Conservation (phyloP, 2,113 vertebrate species). For the Meriones unguiculatus region DNA sequence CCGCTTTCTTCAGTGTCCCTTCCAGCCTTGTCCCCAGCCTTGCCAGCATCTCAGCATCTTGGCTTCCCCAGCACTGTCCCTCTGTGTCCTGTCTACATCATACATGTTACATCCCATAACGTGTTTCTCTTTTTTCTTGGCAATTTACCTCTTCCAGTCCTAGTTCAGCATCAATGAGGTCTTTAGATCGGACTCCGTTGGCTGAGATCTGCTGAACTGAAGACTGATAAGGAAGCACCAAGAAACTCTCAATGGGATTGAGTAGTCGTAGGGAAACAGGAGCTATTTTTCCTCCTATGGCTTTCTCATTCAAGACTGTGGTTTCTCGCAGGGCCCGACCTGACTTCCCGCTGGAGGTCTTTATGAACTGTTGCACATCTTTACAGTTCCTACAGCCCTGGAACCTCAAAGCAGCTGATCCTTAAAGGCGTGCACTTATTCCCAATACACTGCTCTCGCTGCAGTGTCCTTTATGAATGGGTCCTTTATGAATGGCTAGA, state of each 20-base stretch:
- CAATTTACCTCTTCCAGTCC: background rate
- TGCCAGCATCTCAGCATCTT: background rate
- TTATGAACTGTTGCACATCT: background rate
- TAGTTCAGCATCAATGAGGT: background rate
- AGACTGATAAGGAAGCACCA: background rate
- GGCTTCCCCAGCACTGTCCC: too few relatives aligned
- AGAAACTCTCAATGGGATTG: background rate
- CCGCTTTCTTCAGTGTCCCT: background rate
- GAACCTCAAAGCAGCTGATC: background rate
- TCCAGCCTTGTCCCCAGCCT: too few relatives aligned
- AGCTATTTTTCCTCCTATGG: background rate
- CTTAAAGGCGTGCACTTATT: background rate
- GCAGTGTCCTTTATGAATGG: background rate
- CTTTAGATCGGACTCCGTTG: background rate
- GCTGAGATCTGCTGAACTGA: background rate
- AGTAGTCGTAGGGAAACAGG: background rate
- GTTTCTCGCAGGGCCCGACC: background rate
- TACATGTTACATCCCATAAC: accelerated
- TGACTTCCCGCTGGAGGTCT: background rate
- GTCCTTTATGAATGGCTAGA: background rate
- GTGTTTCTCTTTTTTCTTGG: background rate
- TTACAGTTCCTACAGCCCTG: background rate
- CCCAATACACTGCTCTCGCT: background rate
- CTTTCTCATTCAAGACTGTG: background rate
- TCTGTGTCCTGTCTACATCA: background rate